A percentile compares a stretch with the other conserved stretches of the same genome.
Evolutionary conservation across 2,797 vertebrate genomes (phyloP).

Genomic region (Sebastes minor): DNA sequence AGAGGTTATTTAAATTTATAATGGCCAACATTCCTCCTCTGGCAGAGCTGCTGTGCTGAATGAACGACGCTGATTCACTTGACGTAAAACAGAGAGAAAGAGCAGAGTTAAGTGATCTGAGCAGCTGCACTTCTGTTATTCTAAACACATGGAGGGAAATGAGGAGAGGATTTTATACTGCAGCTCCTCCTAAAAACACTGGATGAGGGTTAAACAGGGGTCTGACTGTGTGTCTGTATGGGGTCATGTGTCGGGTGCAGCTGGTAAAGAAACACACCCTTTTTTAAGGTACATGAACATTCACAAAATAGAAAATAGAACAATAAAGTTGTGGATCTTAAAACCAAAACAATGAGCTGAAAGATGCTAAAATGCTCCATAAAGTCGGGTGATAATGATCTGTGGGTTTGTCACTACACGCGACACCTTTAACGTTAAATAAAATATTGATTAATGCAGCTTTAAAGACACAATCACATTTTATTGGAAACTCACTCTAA

Average conservation of each 20-base stretch:
- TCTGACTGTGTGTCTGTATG: constrained; percentile 19
- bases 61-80: constrained; percentile 10
- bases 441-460: not conserved
- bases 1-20: constrained; percentile 25
- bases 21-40: constrained; percentile 16
- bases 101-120: constrained; percentile 19
- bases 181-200: constrained; percentile 44
- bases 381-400: not conserved
- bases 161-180: constrained; percentile 40
- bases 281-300: not conserved
- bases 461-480: not conserved
- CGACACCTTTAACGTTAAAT: not conserved
- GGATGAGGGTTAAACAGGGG: constrained; percentile 36
- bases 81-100: constrained; percentile 12
- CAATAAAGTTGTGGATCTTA: not conserved
- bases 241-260: constrained; percentile 22
- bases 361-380: not conserved
- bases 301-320: not conserved
- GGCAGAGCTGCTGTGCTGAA: constrained; percentile 19
- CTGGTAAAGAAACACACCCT: constrained; percentile 7
- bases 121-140: constrained; percentile 61
- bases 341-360: not conserved
- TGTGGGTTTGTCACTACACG: not conserved
- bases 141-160: constrained; percentile 53
- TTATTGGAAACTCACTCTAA: not conserved